Evolutionary conservation across 2,888 invertebrate species (phyloP), one percentile per base, ranked within the genome.

Genomic region (Ochlodes sylvanus): DNA sequence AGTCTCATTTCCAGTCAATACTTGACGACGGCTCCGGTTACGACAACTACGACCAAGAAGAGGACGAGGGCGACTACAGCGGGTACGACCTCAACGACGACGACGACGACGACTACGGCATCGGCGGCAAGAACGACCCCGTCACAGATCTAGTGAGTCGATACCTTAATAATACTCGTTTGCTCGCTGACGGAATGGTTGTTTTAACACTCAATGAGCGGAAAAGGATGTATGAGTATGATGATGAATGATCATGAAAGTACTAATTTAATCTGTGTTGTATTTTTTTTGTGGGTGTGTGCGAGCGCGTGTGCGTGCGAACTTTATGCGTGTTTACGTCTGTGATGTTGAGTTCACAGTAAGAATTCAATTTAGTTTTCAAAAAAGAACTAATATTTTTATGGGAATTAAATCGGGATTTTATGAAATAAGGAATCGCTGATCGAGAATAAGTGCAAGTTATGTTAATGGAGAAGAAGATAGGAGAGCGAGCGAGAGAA

Each of bases 31-130:
- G 90, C 0, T 91, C 92, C 0, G 92, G 90, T 64, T 89, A 91
- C 76, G 88, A 89, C 70, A 84, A 87, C 57, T 92, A 91, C 73
- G 90, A 91, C 75, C 89, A 86, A 9, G 93, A 94, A 15, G 93
- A 89, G 57, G 90, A 88, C 72, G 83, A 76, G 63, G 83, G 73
- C 19, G 88, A 90, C 76, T 87, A 88, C 83, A 87, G 89, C 81
- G 89, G 88, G 10, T 87, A 87, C 75, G 88, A 87, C 71, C 88
- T 90, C 64, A 83, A 84, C 69, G 84, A 77, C 47, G 73, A 77
- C 32, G 81, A 83, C 5, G 87, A 89, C 52, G 86, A 87, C 38
- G 86, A 86, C 75, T 76, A 79, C 10, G 79, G 78, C 69, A 79
- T 83, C 68, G 86, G 15, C 68, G 86, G 15, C 15, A 52, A 85